A percentile compares a stretch with the other conserved stretches of the same genome.
phyloP scores from a whole-genome alignment of 1,140 invertebrate genomes.

The Pseudoatta argentina region DNA sequence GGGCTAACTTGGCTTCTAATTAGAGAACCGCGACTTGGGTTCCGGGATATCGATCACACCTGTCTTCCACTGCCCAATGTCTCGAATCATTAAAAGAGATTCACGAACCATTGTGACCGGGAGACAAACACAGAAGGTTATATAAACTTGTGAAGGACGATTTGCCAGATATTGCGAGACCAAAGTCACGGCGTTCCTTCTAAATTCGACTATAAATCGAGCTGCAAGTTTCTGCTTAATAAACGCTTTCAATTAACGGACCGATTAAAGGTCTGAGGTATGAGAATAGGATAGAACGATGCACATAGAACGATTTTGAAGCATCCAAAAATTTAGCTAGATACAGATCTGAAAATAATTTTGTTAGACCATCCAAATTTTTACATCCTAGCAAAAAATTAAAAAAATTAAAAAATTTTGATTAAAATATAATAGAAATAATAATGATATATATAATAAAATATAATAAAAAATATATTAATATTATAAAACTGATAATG shows the following conservation, averaged over 20 bases:
- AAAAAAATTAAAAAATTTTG: too few species aligned
- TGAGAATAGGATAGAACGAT: not conserved
- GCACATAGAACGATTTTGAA: too few species aligned
- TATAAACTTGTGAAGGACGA: slow-evolving; percentile 28
- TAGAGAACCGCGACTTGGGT: slow-evolving; percentile 51
- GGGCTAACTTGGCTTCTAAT: slow-evolving; percentile 59
- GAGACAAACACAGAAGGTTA: slow-evolving; percentile 46
- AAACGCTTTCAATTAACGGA: slow-evolving; percentile 30
- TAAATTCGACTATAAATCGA: slow-evolving; percentile 19
- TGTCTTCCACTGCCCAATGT: slow-evolving; percentile 71
- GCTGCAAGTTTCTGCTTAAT: not conserved
- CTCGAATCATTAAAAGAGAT: slow-evolving; percentile 74
- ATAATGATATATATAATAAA: too few species aligned
- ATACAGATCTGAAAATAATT: too few species aligned
- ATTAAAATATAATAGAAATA: too few species aligned
- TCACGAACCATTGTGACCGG: slow-evolving; percentile 63
- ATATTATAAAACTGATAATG: too few species aligned
- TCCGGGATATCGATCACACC: slow-evolving; percentile 65
- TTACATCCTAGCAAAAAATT: too few species aligned
- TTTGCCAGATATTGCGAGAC: slow-evolving; percentile 56
- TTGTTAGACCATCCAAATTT: too few species aligned
- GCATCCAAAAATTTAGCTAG: too few species aligned
- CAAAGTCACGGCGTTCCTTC: slow-evolving; percentile 1
- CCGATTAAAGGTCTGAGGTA: not conserved
- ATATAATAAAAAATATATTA: too few species aligned